A percentile compares a stretch with the other conserved stretches of the same genome.
Evolutionary conservation across 2,113 vertebrate genomes (phyloP).

Genomic region (Sinocyclocheilus grahami): DNA sequence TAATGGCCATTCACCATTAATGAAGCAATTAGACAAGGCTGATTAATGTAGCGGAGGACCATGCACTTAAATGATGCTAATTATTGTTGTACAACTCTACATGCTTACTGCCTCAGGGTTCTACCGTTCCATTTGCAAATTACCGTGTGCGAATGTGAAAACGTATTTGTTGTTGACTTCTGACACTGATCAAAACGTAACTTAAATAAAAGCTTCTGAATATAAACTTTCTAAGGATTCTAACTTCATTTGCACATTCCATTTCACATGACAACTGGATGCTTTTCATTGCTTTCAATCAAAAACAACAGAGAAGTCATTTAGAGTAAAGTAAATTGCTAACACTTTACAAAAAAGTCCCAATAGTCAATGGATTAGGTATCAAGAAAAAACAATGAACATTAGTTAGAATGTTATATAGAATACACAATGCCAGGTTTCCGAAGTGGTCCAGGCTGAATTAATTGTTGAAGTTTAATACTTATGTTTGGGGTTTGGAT

Average conservation of each 20-base stretch:
- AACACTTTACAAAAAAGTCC: neutral
- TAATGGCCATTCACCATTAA: constrained; percentile 59
- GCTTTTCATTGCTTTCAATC: neutral
- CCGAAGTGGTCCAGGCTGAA: neutral
- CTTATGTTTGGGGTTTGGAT: neutral
- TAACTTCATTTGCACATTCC: neutral
- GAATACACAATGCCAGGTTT: neutral
- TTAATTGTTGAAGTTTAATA: neutral
- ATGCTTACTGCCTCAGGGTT: constrained; percentile 23
- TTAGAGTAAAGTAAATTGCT: neutral
- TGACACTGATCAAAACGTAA: constrained; percentile 9
- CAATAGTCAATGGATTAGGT: neutral
- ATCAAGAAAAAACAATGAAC: neutral
- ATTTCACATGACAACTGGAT: neutral
- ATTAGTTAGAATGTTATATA: neutral
- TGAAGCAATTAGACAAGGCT: constrained; percentile 55
- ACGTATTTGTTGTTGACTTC: constrained; percentile 3
- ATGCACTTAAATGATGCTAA: constrained; percentile 46
- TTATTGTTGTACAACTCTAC: constrained; percentile 43
- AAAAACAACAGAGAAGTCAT: neutral
- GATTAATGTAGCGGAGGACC: constrained; percentile 55
- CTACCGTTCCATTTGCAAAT: constrained; percentile 11
- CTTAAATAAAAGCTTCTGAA: constrained; percentile 1
- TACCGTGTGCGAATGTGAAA: neutral
- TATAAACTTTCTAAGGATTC: neutral